Base-by-base conservation (phyloP, 2,888 invertebrate genomes). In the Stratiomys singularior region DNA sequence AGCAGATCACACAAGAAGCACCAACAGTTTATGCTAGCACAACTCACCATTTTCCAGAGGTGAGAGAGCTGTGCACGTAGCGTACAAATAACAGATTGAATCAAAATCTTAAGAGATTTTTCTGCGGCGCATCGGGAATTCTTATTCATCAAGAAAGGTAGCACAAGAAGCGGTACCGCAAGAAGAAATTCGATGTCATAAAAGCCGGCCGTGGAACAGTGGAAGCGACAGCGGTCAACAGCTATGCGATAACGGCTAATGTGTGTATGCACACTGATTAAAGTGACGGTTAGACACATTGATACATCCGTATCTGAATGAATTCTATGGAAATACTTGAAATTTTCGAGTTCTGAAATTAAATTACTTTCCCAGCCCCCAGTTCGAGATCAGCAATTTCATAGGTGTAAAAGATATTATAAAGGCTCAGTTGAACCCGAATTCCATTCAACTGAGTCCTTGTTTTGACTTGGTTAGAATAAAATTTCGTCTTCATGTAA, bases 171-270 rank as follows among this genome's bases (percentile, higher is more conserved):
- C 46, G 25, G 23, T 69, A 47, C 69, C 69, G 69, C 69, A 69
- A 69, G 69, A 69, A 47, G 47, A 69, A 47, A 69, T 47, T 47
- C 21, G 47, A 25, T 69, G 69, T 69, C 47, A 69, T 47, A 69
- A 23, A 69, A 69, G 69, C 69, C 69, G 46, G 47, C 69, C 30
- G 25, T 37, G n/a, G 69, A 69, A 4, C 47, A 15, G 69, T 30
- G 23, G 69, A n/a, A 18, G n/a, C 44, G 47, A 4, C 47, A 15
- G 69, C 27, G 47, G 69, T 69, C 69, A 46, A 25, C 25, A 69
- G 46, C 25, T 46, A 69, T 5, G 25, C 46, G 69, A 69, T 69
- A 69, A 69, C 69, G 69, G 69, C 47, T 23, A 25, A 46, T n/a
- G 66, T 66, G 1, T 18, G 37, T 37, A 37, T 37, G 37, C 9